Base-by-base conservation (phyloP, 2,113 vertebrate species). In the Hyla sarda region DNA sequence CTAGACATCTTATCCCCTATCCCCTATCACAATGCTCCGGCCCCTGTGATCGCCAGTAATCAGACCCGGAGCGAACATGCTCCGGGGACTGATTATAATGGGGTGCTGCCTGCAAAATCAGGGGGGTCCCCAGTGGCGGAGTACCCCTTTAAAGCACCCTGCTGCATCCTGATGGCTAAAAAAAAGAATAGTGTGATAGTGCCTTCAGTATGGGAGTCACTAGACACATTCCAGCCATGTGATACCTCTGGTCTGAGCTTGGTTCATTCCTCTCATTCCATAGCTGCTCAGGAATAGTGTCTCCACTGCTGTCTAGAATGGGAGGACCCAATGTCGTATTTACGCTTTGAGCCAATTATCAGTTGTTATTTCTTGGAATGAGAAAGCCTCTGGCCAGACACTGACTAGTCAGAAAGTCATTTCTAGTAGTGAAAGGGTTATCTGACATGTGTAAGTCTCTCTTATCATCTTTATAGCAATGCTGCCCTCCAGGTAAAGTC, bases 251-350 rank as follows among this genome's bases (percentile, higher is more conserved):
- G 76, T 79, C 54, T 25, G 67, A 86, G 48, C 45, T 72, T 58
- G 52, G 84, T 65, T 62, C 76, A 86, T 86, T 73, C 77, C 47
- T 60, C 65, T 72, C 84, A 86, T 86, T 69, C 84, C 65, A 30
- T 8, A 86, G 84, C 84, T 60, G 52, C 77, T 81, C 48, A 81
- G 48, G 60, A 86, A 73, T 58, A 73, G 62, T 81, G 77, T 81
- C 77, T 81, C 84, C 77, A 72, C 65, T 41, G 50, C 45, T 37
- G 67, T 73, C 84, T 81, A 54, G 37, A 48, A n/a, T n/a, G 48
- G 84, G 84, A 28, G 84, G 84, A 17, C 17, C 32, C 23, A 28
- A n/a, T 72, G n/a, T 80, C 56, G 50, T 28, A 11, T 58, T 67
- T 85, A 77, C 52, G 19, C 74, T 85, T 37, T 32, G 34, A 72